Conservation (phyloP, 2,797 vertebrate genomes). For the Poeciliopsis presidionis region DNA sequence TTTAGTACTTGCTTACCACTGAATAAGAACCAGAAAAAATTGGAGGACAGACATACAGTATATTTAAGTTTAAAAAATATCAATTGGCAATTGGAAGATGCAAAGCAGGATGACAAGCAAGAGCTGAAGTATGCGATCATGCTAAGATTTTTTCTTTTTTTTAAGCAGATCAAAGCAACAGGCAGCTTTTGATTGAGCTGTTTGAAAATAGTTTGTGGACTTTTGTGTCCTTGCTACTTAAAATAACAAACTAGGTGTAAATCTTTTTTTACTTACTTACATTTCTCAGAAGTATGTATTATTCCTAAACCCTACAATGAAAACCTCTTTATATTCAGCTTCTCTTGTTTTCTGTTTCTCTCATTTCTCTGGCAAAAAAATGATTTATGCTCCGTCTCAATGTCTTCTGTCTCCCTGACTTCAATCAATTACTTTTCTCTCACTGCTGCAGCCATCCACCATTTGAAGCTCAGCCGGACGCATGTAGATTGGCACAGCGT, state of each 20-base stretch:
- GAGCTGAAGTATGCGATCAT: conserved; percentile 68
- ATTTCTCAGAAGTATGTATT: not conserved
- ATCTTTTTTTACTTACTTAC: conserved; percentile 5
- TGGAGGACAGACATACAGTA: not conserved
- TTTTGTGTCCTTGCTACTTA: conserved; percentile 24
- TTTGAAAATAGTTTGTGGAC: conserved; percentile 34
- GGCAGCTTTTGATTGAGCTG: conserved; percentile 69
- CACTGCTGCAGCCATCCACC: conserved; percentile 85
- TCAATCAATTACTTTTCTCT: conserved; percentile 38
- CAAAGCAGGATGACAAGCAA: conserved; percentile 54
- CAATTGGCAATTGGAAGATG: not conserved
- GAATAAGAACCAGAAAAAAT: not conserved
- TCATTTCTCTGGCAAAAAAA: conserved; percentile 10
- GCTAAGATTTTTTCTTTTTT: conserved; percentile 34
- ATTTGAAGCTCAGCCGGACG: conserved; percentile 93
- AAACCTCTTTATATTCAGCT: not conserved
- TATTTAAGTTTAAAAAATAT: conserved; percentile 2
- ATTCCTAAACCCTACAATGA: conserved; percentile 17
- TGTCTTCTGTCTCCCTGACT: conserved; percentile 9
- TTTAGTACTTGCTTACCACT: conserved; percentile 20
- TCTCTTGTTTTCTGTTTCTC: not conserved
- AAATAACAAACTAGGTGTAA: conserved; percentile 9
- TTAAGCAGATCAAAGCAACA: conserved; percentile 66
- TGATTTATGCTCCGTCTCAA: conserved; percentile 13
- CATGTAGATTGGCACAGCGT: conserved; percentile 98